A percentile compares a stretch with the other conserved stretches of the same genome.
Evolutionary conservation across 2,113 vertebrate species (phyloP).

Genomic region (Dasyprocta punctata): DNA sequence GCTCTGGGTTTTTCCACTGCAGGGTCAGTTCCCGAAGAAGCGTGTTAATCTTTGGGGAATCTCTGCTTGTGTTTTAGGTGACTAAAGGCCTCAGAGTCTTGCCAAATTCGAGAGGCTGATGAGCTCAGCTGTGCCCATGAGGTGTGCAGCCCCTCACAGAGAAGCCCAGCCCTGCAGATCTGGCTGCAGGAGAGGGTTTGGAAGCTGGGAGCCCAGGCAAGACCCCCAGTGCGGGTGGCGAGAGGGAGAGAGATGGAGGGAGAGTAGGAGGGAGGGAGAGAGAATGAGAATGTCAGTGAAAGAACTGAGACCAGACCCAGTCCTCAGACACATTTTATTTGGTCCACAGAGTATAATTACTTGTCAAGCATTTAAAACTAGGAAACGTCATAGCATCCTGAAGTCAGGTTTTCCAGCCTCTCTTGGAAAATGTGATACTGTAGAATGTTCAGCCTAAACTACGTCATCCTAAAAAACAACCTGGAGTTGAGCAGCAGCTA

Average conservation of each 20-base stretch:
- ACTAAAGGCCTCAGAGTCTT: neutral
- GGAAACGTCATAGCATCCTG: neutral
- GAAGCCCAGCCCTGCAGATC: neutral
- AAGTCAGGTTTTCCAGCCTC: conserved; percentile 33
- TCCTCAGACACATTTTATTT: neutral
- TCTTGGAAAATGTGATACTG: conserved; percentile 4
- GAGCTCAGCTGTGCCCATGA: neutral
- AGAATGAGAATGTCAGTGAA: neutral
- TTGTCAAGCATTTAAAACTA: conserved; percentile 24
- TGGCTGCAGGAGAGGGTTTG: neutral
- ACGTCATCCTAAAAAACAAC: neutral
- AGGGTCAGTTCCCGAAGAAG: neutral
- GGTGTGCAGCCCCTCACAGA: neutral
- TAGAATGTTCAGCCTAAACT: neutral
- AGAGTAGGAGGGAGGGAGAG: neutral
- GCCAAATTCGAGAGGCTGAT: neutral
- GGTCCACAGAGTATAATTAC: neutral
- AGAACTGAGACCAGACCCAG: neutral
- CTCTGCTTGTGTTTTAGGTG: neutral
- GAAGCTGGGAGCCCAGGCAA: neutral
- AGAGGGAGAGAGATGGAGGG: too few species aligned
- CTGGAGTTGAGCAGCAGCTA: neutral
- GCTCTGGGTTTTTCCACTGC: neutral
- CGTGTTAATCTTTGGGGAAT: neutral
- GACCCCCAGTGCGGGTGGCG: neutral